These are phyloP conservation scores for Stigmatopora argus DNA, from an alignment of 2,113 vertebrate genomes.

Conservation along the genomic window DNA sequence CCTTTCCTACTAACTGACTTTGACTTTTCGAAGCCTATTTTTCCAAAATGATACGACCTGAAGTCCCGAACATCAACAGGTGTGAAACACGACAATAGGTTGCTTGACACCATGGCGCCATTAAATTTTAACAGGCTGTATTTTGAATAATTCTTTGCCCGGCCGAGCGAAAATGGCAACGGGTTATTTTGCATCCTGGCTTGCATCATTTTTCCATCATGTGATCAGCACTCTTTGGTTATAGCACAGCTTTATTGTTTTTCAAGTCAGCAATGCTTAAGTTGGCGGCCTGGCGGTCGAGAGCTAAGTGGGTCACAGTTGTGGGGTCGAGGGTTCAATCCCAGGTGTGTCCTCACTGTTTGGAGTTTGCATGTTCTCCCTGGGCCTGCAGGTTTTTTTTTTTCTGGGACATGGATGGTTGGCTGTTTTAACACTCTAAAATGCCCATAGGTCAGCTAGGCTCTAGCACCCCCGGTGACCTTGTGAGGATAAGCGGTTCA, in stretches of 20 bases:
- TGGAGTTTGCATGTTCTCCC: too few relatives aligned
- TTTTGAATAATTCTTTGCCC: conserved; percentile 17
- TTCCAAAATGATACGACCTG: too few relatives aligned
- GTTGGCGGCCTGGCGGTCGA: too few relatives aligned
- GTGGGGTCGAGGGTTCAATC: too few relatives aligned
- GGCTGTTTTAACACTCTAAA: too few relatives aligned
- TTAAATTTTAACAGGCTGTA: conserved; percentile 58
- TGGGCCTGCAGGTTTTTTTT: too few relatives aligned
- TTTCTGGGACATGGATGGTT: too few relatives aligned
- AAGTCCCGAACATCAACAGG: background rate
- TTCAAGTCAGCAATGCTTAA: background rate
- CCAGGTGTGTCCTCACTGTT: too few relatives aligned
- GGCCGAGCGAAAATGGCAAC: background rate
- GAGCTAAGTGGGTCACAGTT: too few relatives aligned
- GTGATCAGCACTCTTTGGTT: background rate
- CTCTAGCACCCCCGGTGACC: too few relatives aligned
- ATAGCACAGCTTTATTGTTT: background rate
- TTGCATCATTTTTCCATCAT: background rate
- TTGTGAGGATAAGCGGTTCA: too few relatives aligned
- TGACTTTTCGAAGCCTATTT: background rate
- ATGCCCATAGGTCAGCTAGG: too few relatives aligned
- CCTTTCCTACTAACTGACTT: background rate
- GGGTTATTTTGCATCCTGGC: background rate
- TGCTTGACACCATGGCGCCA: conserved; percentile 28
- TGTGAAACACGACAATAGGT: conserved; percentile 28